Percentiles rank a stretch among this genome's conserved stretches.
These are phyloP conservation scores for Listrodromus nycthemerus DNA, from an alignment of 2,888 invertebrate genomes.

Conservation along the genomic window DNA sequence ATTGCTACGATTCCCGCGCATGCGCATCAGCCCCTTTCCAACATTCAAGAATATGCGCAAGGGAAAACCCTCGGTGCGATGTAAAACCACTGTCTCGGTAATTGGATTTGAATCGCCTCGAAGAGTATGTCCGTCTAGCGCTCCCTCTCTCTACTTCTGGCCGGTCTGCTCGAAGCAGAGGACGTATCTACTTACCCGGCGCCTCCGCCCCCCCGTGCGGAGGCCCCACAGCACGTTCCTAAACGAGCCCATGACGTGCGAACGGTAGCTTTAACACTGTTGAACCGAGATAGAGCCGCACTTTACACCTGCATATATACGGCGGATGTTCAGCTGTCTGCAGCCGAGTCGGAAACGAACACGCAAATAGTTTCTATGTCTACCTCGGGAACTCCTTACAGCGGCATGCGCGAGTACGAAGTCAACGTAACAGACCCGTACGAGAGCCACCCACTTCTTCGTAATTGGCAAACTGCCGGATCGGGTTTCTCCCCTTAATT, in stretches of 20 bases:
- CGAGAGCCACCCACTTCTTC: constrained; percentile 73
- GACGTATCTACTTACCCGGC: constrained; percentile 58
- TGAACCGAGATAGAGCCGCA: constrained; percentile 3
- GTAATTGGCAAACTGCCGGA: constrained; percentile 80
- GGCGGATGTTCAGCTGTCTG: constrained; percentile 7
- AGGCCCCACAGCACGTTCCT: constrained; percentile 39
- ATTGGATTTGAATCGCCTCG: constrained; percentile 61
- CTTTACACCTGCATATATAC: constrained; percentile 4
- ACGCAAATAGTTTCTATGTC: constrained; percentile 68
- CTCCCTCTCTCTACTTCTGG: constrained; percentile 38
- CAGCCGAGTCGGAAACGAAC: constrained; percentile 67
- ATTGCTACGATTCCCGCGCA: constrained; percentile 49
- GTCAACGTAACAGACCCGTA: constrained; percentile 58
- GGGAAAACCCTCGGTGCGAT: constrained; percentile 60
- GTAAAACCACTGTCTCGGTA: constrained; percentile 53
- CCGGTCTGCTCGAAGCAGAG: constrained; percentile 49
- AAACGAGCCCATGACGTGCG: constrained; percentile 56
- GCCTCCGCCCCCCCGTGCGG: constrained; percentile 22
- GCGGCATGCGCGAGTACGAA: constrained; percentile 31
- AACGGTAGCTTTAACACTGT: constrained; percentile 48
- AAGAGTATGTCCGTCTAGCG: constrained; percentile 17
- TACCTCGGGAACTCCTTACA: constrained; percentile 24
- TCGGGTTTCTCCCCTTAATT: constrained; percentile 80
- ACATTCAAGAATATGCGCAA: constrained; percentile 48
- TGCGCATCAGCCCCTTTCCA: constrained; percentile 1